phyloP scores from a whole-genome alignment of 2,797 vertebrate genomes.

The Orientallactaga sibirica region DNA sequence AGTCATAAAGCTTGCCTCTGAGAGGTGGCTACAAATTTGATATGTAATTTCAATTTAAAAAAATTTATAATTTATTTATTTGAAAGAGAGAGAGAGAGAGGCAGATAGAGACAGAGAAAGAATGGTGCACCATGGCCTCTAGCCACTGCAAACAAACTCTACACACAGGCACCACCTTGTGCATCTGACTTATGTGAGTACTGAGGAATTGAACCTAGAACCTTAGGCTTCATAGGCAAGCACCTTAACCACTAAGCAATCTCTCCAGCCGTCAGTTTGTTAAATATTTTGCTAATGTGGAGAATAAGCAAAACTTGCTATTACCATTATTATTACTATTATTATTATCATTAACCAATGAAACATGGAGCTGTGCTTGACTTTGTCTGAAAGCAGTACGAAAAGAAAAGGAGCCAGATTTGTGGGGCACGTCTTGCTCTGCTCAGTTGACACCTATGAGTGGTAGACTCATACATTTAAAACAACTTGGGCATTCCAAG shows the following conservation, averaged over 20 bases:
- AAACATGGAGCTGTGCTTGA: neutral
- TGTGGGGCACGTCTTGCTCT: neutral
- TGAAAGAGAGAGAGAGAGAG: too few relatives aligned
- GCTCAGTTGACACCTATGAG: neutral
- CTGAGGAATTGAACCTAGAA: too few relatives aligned
- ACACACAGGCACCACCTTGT: too few relatives aligned
- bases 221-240: too few relatives aligned
- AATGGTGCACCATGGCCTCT: too few relatives aligned
- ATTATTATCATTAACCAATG: neutral
- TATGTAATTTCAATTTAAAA: neutral
- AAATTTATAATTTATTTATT: too few relatives aligned
- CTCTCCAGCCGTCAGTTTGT: too few relatives aligned
- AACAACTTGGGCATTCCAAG: slow-evolving; percentile 26
- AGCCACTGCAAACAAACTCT: too few relatives aligned
- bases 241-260: too few relatives aligned
- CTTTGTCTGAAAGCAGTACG: neutral
- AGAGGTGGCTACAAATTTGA: neutral
- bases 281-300: neutral
- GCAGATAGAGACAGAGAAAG: too few relatives aligned
- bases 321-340: neutral
- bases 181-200: too few relatives aligned
- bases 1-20: neutral
- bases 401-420: neutral
- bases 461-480: neutral
- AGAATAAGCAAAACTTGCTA: neutral